Base-by-base conservation (phyloP, 2,888 invertebrate genomes). In the Lycia hirtaria region DNA sequence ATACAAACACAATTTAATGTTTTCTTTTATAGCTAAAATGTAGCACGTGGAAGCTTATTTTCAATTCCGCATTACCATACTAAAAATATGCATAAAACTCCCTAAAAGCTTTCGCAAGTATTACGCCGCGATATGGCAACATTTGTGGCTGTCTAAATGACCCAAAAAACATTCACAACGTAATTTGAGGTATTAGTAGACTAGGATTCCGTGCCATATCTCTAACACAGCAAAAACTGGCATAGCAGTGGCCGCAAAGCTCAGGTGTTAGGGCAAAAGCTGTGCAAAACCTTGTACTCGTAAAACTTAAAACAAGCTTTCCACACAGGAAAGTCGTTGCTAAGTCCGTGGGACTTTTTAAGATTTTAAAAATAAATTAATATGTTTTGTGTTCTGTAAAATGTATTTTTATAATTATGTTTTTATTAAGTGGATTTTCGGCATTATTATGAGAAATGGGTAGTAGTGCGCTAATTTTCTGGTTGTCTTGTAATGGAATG, bases 101-200 rank as follows among this genome's bases (percentile, higher is more conserved):
- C 15, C 37, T 35, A 43, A 49, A 55, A 55, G 55, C 48, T 22
- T 37, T 37, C 35, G 17, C 20, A 15, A 37, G 49, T 48, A 32
- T 37, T 30, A 41, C 47, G 15, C 4, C 1, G 12, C 17, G 22
- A n/a, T 37, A 37, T 30, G 30, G 24, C 15, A 43, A 43, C 37
- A 49, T 35, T 53, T 47, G 45, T 20, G 28, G 37, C 28, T 33
- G n/a, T 17, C 9, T 35, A 49, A 49, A 55, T 43, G 33, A 28
- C 40, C 30, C 54, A 14, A 55, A 48, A 41, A 43, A 43, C 28
- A 40, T 48, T 32, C n/a, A 2, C 32, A 15, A 12, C 17, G 33
- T 41, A 41, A 41, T 48, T 33, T 24, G 12, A 17, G 40, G 9
- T 51, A 17, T 24, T n/a, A 35, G 43, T 14, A 14, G 15, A 17